Evolutionary conservation across 2,797 vertebrate species (phyloP).

Genomic region (Orientallactaga sibirica): DNA sequence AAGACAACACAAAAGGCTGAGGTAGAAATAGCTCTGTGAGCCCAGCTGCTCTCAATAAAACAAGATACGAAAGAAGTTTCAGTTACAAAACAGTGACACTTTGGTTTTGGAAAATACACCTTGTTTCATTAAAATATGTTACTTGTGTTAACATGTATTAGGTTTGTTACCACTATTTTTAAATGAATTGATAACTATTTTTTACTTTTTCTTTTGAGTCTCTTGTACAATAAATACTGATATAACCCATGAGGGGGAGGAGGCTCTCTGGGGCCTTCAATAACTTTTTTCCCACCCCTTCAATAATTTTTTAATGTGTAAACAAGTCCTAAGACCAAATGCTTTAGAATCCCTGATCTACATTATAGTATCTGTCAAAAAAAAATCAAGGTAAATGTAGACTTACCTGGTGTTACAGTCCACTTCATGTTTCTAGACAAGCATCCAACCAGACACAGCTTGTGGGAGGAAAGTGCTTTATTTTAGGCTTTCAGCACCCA

Average conservation of each 20-base stretch:
- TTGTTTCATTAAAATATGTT: conserved; percentile 31
- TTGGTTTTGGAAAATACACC: neutral
- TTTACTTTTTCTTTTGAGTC: conserved; percentile 32
- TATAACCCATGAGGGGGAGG: neutral
- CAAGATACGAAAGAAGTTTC: neutral
- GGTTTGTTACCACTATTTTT: neutral
- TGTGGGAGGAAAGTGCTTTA: too few relatives aligned
- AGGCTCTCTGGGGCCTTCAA: neutral
- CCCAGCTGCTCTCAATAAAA: neutral
- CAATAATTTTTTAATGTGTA: conserved; percentile 3
- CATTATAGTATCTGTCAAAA: neutral
- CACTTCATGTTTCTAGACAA: too few relatives aligned
- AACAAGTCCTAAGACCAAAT: neutral
- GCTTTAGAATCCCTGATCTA: neutral
- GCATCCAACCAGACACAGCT: too few relatives aligned
- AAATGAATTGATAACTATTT: neutral
- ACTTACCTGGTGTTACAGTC: neutral
- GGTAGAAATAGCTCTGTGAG: neutral
- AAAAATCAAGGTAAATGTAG: neutral
- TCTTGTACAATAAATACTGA: conserved; percentile 40
- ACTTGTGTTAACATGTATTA: neutral
- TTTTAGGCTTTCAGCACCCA: too few relatives aligned
- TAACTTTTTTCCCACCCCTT: neutral
- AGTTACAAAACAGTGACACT: neutral
- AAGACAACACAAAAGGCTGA: neutral